Base-by-base conservation (phyloP, 2,888 invertebrate species). In the Heliconius cydno region DNA sequence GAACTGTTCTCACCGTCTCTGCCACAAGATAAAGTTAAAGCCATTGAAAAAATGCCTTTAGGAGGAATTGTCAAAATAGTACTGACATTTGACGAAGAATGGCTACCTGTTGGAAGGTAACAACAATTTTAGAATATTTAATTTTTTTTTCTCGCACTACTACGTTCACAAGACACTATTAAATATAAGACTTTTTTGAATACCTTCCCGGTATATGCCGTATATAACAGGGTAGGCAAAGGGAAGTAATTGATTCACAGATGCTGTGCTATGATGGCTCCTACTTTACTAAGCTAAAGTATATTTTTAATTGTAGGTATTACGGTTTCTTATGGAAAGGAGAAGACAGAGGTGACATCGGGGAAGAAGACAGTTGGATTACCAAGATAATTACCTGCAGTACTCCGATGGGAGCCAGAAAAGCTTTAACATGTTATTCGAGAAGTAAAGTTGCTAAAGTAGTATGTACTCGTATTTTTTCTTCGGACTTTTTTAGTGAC, bases 31-130 rank as follows among this genome's bases (percentile, higher is more conserved):
- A 97, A 97, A 89, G 85, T 92, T 5, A 90, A 90, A 41, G 95
- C 95, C 10, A 96, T 97, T 75, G 86, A 96, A 89, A 92, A 92
- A 73, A 87, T 97, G 77, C 95, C 96, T 0, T 96, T 96, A 84
- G 97, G 97, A 3, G 94, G 95, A 5, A 96, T 97, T 2, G 95
- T 96, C 82, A 97, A 97, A 91, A 95, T 97, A 65, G 96, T 96
- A 79, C 85, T 97, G 2, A 92, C 95, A 77, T 97, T 96, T 88
- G 92, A 96, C 0, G 86, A 91, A 12, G 92, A 92, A 19, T 97
- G 97, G 96, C 97, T 97, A 97, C 91, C 93, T n/a, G 41, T 41
- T 70, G 70, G 70, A 66, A 66, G 66, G 66, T 66, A 66, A 30
- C 10, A 12, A 30, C 28, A 30, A 30, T 30, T 30, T 30, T 30